These are phyloP conservation scores for Netelia virgata DNA, from an alignment of 2,888 invertebrate genomes.

Conservation along the genomic window DNA sequence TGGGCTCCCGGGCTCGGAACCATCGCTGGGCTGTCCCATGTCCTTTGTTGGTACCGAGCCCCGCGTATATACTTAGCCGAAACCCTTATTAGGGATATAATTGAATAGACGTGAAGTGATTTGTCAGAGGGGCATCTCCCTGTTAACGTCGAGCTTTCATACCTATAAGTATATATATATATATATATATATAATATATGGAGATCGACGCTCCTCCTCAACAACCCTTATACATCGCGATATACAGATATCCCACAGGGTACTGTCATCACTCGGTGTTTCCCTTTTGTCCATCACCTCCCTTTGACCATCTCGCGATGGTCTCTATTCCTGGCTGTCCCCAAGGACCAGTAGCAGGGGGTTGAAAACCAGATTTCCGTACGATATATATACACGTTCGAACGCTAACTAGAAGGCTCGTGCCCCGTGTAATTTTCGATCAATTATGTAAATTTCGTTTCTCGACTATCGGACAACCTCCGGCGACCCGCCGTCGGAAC, in stretches of 20 bases:
- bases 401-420: conserved; percentile 59
- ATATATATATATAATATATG: background rate
- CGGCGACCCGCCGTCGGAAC: background rate
- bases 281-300: background rate
- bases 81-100: conserved; percentile 50
- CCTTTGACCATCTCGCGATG: conserved; percentile 56
- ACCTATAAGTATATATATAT: background rate
- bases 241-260: background rate
- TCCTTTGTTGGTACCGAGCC: background rate
- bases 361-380: conserved; percentile 42
- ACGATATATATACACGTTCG: conserved; percentile 42
- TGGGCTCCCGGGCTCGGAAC: background rate
- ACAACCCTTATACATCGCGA: background rate
- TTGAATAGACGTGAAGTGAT: conserved; percentile 49
- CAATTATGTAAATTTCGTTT: conserved; percentile 68
- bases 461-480: conserved; percentile 13
- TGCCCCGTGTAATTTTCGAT: conserved; percentile 59
- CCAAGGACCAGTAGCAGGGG: background rate
- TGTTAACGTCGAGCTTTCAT: background rate
- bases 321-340: background rate
- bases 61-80: conserved; percentile 5
- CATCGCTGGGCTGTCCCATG: background rate
- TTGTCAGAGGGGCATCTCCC: conserved; percentile 26
- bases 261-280: background rate
- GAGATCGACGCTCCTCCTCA: too few relatives aligned